phyloP scores from a whole-genome alignment of 2,797 vertebrate genomes.

The Peromyscus nudipes region DNA sequence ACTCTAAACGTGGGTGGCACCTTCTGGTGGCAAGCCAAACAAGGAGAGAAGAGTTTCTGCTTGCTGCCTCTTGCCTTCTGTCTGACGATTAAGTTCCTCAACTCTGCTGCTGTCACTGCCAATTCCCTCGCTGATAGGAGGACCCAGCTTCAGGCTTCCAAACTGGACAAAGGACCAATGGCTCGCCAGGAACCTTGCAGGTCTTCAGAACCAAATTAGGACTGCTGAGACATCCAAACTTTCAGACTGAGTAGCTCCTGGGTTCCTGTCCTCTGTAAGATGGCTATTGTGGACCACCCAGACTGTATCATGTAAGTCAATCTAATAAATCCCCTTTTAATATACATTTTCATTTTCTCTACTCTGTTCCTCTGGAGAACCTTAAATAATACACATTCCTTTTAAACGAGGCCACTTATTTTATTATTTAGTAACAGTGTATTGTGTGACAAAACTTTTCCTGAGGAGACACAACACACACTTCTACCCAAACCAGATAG shows the following conservation, averaged over 20 bases:
- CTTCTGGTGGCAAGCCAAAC: background rate
- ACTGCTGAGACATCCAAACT: background rate
- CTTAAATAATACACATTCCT: background rate
- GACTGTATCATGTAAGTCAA: background rate
- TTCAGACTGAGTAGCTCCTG: background rate
- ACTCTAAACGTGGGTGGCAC: background rate
- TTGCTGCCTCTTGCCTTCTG: background rate
- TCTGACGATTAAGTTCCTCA: background rate
- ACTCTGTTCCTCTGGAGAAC: background rate
- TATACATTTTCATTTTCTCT: background rate
- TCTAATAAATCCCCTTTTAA: background rate
- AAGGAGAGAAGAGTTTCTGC: background rate
- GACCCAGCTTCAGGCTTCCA: background rate
- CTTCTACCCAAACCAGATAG: background rate
- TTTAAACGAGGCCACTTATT: background rate
- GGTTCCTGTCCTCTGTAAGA: background rate
- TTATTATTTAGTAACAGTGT: constrained; percentile 19
- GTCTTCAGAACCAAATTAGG: background rate
- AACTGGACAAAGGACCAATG: background rate
- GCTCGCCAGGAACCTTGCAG: background rate
- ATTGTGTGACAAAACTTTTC: background rate
- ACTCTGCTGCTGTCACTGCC: background rate
- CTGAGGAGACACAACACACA: background rate
- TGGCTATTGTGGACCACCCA: background rate
- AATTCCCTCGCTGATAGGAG: background rate